A percentile compares a stretch with the other conserved stretches of the same genome.
phyloP scores from a whole-genome alignment of 2,888 invertebrate genomes.

The Biston betularia region DNA sequence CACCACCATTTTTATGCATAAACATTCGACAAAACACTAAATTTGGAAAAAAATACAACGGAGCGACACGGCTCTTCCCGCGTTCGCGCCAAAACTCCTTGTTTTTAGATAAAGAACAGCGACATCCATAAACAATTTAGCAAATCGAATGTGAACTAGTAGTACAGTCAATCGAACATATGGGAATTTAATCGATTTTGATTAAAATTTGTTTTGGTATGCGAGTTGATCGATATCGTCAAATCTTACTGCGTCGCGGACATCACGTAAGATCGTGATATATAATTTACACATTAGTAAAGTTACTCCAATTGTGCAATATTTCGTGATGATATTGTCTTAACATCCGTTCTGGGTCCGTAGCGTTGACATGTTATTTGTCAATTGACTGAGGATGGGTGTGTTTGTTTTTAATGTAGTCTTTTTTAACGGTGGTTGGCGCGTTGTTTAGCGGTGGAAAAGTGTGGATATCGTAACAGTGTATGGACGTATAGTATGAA shows the following conservation, averaged over 20 bases:
- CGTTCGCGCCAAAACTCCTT: no score
- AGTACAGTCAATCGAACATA: background rate
- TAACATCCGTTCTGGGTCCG: constrained; percentile 4
- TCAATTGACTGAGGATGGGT: constrained; percentile 10
- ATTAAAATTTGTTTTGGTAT: background rate
- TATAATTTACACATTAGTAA: constrained; percentile 4
- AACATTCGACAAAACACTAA: no score
- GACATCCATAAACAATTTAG: background rate
- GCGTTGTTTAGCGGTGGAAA: background rate
- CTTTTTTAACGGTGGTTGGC: background rate
- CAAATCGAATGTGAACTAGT: background rate
- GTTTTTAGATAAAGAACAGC: no score
- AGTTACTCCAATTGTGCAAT: constrained; percentile 16
- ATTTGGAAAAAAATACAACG: no score
- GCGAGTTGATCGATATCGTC: background rate
- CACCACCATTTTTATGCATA: no score
- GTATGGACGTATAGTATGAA: no score
- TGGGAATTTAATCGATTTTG: background rate
- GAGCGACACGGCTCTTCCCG: no score
- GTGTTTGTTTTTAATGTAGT: background rate
- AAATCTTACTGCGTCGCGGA: background rate
- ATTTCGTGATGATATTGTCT: constrained; percentile 27
- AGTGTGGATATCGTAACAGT: no score
- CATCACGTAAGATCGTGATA: constrained; percentile 28
- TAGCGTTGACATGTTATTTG: constrained; percentile 9